These are phyloP conservation scores for Aix galericulata DNA, from an alignment of 2,113 vertebrate species.

Conservation along the genomic window DNA sequence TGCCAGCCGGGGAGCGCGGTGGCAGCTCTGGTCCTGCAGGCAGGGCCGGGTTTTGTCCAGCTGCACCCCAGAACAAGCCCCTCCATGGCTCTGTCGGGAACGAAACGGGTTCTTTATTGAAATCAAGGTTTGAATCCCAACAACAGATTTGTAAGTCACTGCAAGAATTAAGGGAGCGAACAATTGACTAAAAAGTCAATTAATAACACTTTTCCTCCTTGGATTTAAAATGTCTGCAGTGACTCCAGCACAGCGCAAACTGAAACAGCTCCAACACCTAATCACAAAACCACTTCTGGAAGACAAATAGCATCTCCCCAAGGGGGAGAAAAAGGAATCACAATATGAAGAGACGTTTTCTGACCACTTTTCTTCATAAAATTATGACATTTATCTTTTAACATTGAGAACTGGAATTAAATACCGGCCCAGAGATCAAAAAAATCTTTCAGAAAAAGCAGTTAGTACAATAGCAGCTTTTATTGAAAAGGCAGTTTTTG, in stretches of 20 bases:
- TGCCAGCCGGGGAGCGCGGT: too few relatives aligned
- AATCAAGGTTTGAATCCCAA: not conserved
- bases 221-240: not conserved
- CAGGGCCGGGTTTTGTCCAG: too few relatives aligned
- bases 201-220: not conserved
- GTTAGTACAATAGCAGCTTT: constrained; percentile 31
- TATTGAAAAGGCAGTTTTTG: not conserved
- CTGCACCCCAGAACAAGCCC: not conserved
- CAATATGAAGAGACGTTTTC: not conserved
- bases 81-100: not conserved
- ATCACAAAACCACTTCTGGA: not conserved
- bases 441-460: not conserved
- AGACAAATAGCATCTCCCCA: not conserved
- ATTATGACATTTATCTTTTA: not conserved
- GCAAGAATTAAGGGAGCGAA: not conserved
- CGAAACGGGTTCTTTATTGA: constrained; percentile 2
- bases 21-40: too few relatives aligned
- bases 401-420: not conserved
- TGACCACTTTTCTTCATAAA: not conserved
- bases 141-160: not conserved
- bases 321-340: not conserved
- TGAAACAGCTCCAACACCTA: not conserved
- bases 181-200: not conserved
- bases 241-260: not conserved
- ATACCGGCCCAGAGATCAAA: not conserved